Conservation (phyloP, 1,140 invertebrate species). For the Lethrus apterus region DNA sequence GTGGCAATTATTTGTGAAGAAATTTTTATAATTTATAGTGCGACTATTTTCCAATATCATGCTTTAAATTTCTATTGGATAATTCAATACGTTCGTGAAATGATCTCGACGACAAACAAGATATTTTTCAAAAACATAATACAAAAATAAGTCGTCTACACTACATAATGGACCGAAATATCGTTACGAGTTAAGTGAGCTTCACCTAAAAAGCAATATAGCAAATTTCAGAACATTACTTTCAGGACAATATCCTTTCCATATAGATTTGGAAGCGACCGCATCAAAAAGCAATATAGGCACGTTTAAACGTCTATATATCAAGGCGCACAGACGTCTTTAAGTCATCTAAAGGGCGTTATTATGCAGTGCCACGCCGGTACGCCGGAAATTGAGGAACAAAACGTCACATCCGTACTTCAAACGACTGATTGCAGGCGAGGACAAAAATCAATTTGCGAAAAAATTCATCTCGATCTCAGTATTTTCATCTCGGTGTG, state of each 20-base stretch:
- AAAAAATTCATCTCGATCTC: too few relatives aligned
- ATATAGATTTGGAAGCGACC: slow-evolving; percentile 11
- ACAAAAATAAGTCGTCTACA: too few relatives aligned
- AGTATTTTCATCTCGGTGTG: slow-evolving; percentile 18
- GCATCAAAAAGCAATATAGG: slow-evolving; percentile 31
- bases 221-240: slow-evolving; percentile 17
- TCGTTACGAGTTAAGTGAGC: too few relatives aligned
- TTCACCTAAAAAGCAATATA: slow-evolving; percentile 17
- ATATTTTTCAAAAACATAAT: too few relatives aligned
- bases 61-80: too few relatives aligned
- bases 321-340: slow-evolving; percentile 9
- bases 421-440: slow-evolving; percentile 14
- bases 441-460: slow-evolving; percentile 19
- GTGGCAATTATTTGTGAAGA: too few relatives aligned
- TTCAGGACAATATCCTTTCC: slow-evolving; percentile 15
- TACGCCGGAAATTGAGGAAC: slow-evolving; percentile 23
- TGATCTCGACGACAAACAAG: too few relatives aligned
- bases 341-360: slow-evolving; percentile 15
- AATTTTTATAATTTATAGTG: too few relatives aligned
- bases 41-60: too few relatives aligned
- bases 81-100: too few relatives aligned
- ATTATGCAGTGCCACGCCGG: slow-evolving; percentile 17
- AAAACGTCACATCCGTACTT: slow-evolving; percentile 15
- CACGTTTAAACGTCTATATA: slow-evolving; percentile 26
- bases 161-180: too few relatives aligned